Evolutionary conservation across 2,113 vertebrate species (phyloP), one percentile per base, ranked within the genome.

Genomic region (Anhinga rufa): DNA sequence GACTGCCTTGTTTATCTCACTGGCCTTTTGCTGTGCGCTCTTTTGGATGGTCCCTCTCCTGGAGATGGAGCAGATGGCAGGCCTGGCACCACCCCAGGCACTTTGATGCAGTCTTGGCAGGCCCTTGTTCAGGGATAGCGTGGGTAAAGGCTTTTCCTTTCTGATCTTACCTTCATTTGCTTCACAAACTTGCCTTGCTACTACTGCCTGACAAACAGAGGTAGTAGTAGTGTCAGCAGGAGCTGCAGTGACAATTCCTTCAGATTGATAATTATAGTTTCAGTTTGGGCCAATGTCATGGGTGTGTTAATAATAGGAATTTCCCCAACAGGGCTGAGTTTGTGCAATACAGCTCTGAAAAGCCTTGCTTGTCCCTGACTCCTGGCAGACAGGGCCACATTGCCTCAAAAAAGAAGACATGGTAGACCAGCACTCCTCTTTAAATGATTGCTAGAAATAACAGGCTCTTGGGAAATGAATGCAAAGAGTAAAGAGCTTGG

Each of bases 321-420:
- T 65, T 36, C 40, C 40, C 11, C 25, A 28, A n/a, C 5, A 34
- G 18, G 7, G 10, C 29, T 87, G 54, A 62, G 17, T 31, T 75
- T 88, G 36, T 64, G 54, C 48, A 68, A 8, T 26, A 15, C 20
- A 88, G 18, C 6, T 70, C 57, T 71, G 52, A 79, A 86, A 62
- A 71, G 25, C 3, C 4, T 88, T 85, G 4, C 25, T 79, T 82
- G 42, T 54, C 21, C 36, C 57, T 46, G 21, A 28, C 8, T 76
- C 13, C 28, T 5, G 3, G 36, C 9, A 75, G 51, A 51, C 22
- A 8, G 4, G 17, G 2, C 6, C 36, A 54, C 0, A 0, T 65
- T 81, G 26, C 34, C 34, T 69, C 7, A 1, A 42, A 87, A 10
- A 68, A 17, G 26, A 83, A 62, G 16, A 75, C 6, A 31, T 1